Base-by-base conservation (phyloP, 2,888 invertebrate genomes). In the Drosophila colorata region DNA sequence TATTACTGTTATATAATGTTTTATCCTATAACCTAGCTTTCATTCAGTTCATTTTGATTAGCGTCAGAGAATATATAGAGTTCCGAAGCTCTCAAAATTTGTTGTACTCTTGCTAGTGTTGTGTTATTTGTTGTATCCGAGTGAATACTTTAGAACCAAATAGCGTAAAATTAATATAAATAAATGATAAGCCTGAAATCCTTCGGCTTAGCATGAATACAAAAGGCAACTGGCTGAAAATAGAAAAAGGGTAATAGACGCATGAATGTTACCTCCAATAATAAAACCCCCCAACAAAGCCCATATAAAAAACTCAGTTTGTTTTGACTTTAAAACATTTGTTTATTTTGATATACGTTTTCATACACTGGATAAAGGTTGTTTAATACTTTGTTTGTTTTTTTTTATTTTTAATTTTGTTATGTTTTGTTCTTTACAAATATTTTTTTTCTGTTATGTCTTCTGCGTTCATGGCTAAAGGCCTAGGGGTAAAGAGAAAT, bases 301-400 rank as follows among this genome's bases (percentile, higher is more conserved):
- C 7, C 28, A 28, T 8, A 28, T 38, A 18, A 28, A 25, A 52
- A 40, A 20, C n/a, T 7, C 6, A 25, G 7, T 40, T 52, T 52
- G 40, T 18, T 18, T 16, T 16, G 37, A 13, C 7, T 38, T 38
- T 52, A 31, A 9, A n/a, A 3, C n/a, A 28, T 11, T 18, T 31
- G 28, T 38, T 38, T 51, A 18, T 28, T 52, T 52, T n/a, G 16
- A 38, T 51, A 51, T 23, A 18, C 25, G 23, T 16, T 31, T n/a
- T 16, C 37, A 38, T 16, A 9, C n/a, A 40, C 25, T 28, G 4
- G 20, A 20, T 20, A 20, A 20, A 20, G 3, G 20, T 20, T 20
- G 2, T 31, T 11, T 9, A 4, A 31, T 31, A 11, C 11, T 31
- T 51, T 37, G 2, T 4, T 38, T 18, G 5, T 16, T 16, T 11